Evolutionary conservation across 2,113 vertebrate species (phyloP).

Genomic region (Pipa parva): DNA sequence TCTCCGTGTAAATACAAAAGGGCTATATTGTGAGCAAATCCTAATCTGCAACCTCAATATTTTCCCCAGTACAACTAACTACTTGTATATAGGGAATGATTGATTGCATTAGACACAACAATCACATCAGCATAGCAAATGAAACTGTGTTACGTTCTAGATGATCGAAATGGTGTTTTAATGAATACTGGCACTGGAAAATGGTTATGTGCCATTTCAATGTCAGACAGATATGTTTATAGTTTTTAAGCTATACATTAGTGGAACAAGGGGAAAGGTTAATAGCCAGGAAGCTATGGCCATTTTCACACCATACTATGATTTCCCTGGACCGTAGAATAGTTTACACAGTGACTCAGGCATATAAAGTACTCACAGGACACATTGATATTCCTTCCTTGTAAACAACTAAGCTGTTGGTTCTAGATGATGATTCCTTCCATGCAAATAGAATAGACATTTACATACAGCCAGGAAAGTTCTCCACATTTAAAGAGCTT

Average conservation of each 20-base stretch:
- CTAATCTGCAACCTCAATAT: no score
- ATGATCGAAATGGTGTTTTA: conserved; percentile 8
- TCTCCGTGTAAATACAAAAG: no score
- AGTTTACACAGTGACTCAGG: not conserved
- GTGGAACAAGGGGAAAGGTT: not conserved
- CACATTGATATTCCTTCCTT: conserved; percentile 2
- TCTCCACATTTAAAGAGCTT: no score
- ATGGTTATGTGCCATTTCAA: not conserved
- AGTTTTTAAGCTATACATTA: conserved; percentile 6
- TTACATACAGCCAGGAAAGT: not conserved
- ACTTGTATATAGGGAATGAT: no score
- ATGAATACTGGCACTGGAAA: conserved; percentile 8
- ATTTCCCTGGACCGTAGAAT: not conserved
- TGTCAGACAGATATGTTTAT: not conserved
- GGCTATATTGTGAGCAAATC: no score
- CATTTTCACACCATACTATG: not conserved
- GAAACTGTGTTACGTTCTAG: conserved; percentile 8
- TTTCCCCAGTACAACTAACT: no score
- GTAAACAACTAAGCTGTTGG: not conserved
- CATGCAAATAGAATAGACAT: no score
- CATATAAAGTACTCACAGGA: not conserved
- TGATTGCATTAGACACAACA: no score
- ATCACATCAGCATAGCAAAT: conserved; percentile 29
- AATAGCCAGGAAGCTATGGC: not conserved
- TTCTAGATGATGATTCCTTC: no score